Evolutionary conservation across 1,140 invertebrate genomes (phyloP), one percentile per base, ranked within the genome.

Genomic region (Zophobas morio): DNA sequence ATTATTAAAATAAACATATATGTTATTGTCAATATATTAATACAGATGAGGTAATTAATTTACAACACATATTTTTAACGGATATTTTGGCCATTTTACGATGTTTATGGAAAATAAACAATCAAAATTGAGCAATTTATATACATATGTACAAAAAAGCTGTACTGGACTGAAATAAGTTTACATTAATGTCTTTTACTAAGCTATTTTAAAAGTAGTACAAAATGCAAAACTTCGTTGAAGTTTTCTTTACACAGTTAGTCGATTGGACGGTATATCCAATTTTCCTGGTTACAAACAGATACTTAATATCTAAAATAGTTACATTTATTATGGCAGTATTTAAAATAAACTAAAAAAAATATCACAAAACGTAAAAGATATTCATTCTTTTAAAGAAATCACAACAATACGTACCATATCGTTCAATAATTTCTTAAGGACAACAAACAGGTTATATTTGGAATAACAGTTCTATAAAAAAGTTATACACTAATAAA

Each of bases 91-190:
- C 78, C 78, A 79, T 63, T 71, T 60, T 5, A 77, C 40, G 8
- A 66, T 66, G 36, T 63, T 63, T 8, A 66, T 49, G 57, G 63
- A 40, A 70, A 70, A 49, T 56, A 63, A 75, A 63, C 46, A 75
- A 74, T 74, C 6, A 36, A 77, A 51, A 74, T 83, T 81, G 82
- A 83, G 82, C 80, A 79, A 76, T 78, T 75, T 82, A 82, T 83
- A 20, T 83, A 83, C 82, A 83, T 82, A 82, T 82, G 75, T 83
- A 83, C 80, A 83, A 34, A 76, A 63, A 76, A 32, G 34, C 32
- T 47, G 35, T 51, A 66, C 40, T 74, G 20, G 40, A 20, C 40
- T 46, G 46, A 47, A 63, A 54, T 46, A 20, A 20, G 20, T 20
- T 20, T 20, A 20, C 20, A 20, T 20, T 20, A 20, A 20, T 20